A percentile compares a stretch with the other conserved stretches of the same genome.
Conservation (phyloP, 92 coral and sea anemone genomes). For the Desmophyllum pertusum region DNA sequence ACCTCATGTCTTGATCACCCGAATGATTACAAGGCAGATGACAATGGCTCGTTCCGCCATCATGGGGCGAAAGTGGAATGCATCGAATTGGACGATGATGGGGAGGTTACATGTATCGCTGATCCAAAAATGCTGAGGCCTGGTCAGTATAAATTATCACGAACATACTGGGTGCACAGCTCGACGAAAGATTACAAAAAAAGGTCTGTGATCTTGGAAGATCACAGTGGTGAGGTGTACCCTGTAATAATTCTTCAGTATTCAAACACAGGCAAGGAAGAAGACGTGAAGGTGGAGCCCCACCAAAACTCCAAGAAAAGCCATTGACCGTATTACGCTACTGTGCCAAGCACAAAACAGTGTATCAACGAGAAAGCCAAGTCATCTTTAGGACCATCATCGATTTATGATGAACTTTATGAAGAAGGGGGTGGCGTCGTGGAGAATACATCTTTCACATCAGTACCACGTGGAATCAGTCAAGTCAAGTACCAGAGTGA, state of each 20-base stretch:
- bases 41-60: conserved; percentile 45
- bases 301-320: conserved; percentile 47
- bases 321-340: conserved; percentile 25
- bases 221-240: conserved; percentile 16
- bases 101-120: conserved; percentile 7
- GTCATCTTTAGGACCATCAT: conserved; percentile 49
- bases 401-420: conserved; percentile 47
- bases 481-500: conserved; percentile 59
- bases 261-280: conserved; percentile 27
- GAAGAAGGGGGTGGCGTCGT: conserved; percentile 56
- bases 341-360: conserved; percentile 29
- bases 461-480: conserved; percentile 36
- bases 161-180: conserved; percentile 33
- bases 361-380: conserved; percentile 40
- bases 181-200: conserved; percentile 29
- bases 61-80: conserved; percentile 36
- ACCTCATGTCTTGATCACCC: conserved; percentile 13
- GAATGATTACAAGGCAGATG: conserved; percentile 43
- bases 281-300: conserved; percentile 44
- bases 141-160: conserved; percentile 11
- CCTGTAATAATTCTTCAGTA: conserved; percentile 50
- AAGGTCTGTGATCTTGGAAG: conserved; percentile 28
- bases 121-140: neutral
- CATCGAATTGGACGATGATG: conserved; percentile 30
- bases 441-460: neutral